Evolutionary conservation across 2,888 invertebrate species (phyloP).

Genomic region (Gastracanthus pulcherrimus): DNA sequence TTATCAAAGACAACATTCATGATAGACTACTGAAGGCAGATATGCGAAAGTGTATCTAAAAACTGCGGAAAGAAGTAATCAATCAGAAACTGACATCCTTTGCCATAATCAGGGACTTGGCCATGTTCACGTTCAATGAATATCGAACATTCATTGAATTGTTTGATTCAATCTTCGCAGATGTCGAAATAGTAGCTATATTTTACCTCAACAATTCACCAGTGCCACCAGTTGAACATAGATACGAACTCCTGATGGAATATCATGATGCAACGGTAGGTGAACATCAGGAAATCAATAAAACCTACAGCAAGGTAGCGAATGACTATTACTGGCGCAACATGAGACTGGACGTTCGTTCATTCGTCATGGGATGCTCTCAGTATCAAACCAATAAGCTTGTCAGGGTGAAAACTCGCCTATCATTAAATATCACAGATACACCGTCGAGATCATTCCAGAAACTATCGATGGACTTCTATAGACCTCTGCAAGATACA

Average conservation of each 20-base stretch:
- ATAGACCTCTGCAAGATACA: background rate
- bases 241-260: background rate
- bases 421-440: background rate
- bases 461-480: background rate
- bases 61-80: no score
- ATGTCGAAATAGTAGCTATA: no score
- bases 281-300: background rate
- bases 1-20: no score
- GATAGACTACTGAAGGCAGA: no score
- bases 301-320: background rate
- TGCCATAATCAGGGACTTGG: no score
- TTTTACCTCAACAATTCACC: background rate
- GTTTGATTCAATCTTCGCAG: no score
- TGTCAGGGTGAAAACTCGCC: background rate
- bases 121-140: no score
- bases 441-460: background rate
- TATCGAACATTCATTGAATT: no score
- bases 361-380: background rate
- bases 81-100: no score
- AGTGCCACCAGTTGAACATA: background rate
- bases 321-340: constrained; percentile 22
- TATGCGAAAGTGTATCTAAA: no score
- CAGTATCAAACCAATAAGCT: background rate
- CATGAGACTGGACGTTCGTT: background rate
- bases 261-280: background rate